Evolutionary conservation across 2,113 vertebrate genomes (phyloP).

Genomic region (Cinclus cinclus): DNA sequence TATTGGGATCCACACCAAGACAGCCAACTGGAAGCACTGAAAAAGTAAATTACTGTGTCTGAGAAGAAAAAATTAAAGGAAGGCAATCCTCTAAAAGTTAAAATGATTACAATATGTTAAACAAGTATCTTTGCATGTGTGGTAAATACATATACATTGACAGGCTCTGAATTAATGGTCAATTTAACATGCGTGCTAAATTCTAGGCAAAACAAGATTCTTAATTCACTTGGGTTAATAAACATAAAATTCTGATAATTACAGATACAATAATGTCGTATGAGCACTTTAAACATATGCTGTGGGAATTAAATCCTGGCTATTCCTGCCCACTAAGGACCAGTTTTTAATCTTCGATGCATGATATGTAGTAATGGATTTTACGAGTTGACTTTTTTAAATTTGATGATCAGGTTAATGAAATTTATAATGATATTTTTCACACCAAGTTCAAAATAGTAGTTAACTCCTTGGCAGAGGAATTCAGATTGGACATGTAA

Average conservation of each 20-base stretch:
- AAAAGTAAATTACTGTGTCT: neutral
- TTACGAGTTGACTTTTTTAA: conserved; percentile 71
- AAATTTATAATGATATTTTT: conserved; percentile 72
- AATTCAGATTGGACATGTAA: conserved; percentile 65
- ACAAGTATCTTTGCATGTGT: conserved; percentile 11
- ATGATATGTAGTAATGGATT: conserved; percentile 73
- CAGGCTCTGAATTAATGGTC: conserved; percentile 49
- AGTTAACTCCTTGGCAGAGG: conserved; percentile 69
- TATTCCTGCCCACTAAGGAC: conserved; percentile 67
- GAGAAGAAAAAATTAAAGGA: neutral
- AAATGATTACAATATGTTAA: neutral
- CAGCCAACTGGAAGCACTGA: neutral
- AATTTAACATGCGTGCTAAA: conserved; percentile 55
- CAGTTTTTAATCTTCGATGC: conserved; percentile 70
- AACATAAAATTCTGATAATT: conserved; percentile 73
- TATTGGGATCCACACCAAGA: neutral
- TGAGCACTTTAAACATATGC: conserved; percentile 70
- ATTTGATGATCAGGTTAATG: conserved; percentile 71
- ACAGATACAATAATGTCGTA: conserved; percentile 71
- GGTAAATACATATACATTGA: conserved; percentile 30
- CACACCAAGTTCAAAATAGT: conserved; percentile 69
- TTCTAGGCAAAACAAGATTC: conserved; percentile 64
- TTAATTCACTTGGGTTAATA: conserved; percentile 69
- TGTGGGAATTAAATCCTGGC: conserved; percentile 68
- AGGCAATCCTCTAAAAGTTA: neutral